Percentiles rank a stretch among this genome's conserved stretches.
Conservation (phyloP, 2,797 vertebrate species). For the Anniella stebbinsi region DNA sequence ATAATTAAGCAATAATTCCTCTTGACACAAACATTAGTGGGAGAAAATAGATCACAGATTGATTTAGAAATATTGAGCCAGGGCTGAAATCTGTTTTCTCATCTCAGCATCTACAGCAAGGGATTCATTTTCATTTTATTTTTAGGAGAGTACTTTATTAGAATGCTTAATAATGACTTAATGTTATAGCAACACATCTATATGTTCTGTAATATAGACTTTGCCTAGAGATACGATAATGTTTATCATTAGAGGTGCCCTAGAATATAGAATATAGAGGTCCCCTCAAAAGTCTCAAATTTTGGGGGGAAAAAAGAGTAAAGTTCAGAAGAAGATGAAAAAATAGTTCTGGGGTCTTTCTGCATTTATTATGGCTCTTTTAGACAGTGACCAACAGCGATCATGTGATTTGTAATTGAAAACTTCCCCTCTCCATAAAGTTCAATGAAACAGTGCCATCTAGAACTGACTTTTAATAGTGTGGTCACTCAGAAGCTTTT, state of each 20-base stretch:
- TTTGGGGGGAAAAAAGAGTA: neutral
- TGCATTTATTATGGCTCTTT: no score
- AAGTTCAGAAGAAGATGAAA: neutral
- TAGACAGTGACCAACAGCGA: no score
- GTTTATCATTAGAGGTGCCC: neutral
- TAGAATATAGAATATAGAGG: neutral
- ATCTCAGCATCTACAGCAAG: neutral
- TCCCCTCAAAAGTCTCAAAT: neutral
- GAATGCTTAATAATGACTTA: slow-evolving; percentile 15
- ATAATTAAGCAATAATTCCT: slow-evolving; percentile 40
- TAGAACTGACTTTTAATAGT: no score
- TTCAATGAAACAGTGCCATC: no score
- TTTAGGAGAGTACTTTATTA: slow-evolving; percentile 22
- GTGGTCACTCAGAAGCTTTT: no score
- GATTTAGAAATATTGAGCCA: slow-evolving; percentile 35
- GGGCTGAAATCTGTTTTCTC: slow-evolving; percentile 15
- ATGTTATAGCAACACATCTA: neutral
- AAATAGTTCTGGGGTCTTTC: neutral
- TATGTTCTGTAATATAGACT: neutral
- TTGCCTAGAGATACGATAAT: neutral
- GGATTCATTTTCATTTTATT: neutral
- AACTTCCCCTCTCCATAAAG: no score
- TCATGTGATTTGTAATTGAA: no score
- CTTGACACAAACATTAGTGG: slow-evolving; percentile 27
- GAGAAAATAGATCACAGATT: slow-evolving; percentile 21